Evolutionary conservation across 2,797 vertebrate species (phyloP), one percentile per base, ranked within the genome.

Genomic region (Dromococcyx pavoninus): DNA sequence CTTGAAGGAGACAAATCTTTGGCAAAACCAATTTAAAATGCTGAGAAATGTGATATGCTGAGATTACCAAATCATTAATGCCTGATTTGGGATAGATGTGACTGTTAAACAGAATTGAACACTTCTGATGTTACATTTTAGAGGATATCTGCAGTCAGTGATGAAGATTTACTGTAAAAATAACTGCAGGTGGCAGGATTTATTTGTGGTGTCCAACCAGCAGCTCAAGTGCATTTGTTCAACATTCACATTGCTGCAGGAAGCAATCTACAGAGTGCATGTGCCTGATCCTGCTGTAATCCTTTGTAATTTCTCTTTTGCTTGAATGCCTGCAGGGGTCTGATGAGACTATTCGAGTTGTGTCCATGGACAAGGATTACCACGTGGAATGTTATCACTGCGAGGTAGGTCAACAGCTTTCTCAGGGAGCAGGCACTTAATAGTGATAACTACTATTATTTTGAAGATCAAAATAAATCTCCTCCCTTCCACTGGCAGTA

Each of bases 351-450:
- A 98, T 99, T 89, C 98, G 99, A 10, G 99, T 99, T 8, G 99
- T 99, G 56, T 99, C 99, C 89, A 99, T 99, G 99, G 99, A 99
- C 97, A 98, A 98, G 95, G 99, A 99, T 97, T 99, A 99, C 95
- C 99, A 99, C 0, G 98, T 99, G 96, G 99, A 99, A 81, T 99
- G 99, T 81, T 99, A 99, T 91, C 98, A 98, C 97, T 99, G 99
- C 0, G 99, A 99, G 99, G 99, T 99, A 95, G 79, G 98, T 97
- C 78, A 71, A 77, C 51, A 64, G 58, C 72, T 91, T 82, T 72
- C 84, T 66, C 37, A 17, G 71, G 43, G 53, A 51, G 9, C 15
- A 32, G 32, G 60, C 0, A 1, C 6, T 58, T 82, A 7, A 33
- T 27, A 50, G 19, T 43, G 22, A 8, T 35, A 91, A 33, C 27